Evolutionary conservation across 2,113 vertebrate species (phyloP).

Genomic region (Thermophis baileyi): DNA sequence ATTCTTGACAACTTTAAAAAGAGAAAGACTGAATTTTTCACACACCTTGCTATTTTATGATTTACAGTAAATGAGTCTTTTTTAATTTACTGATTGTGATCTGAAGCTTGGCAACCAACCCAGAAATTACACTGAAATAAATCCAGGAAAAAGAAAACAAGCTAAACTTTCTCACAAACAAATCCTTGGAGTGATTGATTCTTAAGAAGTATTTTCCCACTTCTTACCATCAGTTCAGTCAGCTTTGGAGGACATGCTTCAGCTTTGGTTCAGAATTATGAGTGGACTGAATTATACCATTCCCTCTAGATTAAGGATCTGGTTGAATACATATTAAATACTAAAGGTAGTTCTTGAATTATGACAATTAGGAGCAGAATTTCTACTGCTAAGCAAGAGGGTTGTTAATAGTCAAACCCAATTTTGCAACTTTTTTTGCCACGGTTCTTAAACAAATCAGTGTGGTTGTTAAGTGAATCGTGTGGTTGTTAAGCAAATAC

Average conservation of each 20-base stretch:
- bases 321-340: background rate
- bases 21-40: slow-evolving; percentile 14
- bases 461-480: background rate
- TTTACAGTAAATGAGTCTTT: slow-evolving; percentile 24
- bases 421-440: background rate
- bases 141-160: slow-evolving; percentile 8
- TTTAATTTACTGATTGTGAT: slow-evolving; percentile 12
- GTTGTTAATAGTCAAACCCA: background rate
- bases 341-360: background rate
- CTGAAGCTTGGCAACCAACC: background rate
- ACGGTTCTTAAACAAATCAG: background rate
- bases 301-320: background rate
- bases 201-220: background rate
- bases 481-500: background rate
- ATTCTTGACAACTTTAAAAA: slow-evolving; percentile 24
- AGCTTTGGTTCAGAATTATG: background rate
- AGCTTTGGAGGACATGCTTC: background rate
- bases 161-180: background rate
- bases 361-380: background rate
- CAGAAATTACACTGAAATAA: background rate
- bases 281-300: background rate
- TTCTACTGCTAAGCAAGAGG: background rate
- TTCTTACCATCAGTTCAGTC: background rate
- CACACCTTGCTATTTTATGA: slow-evolving; percentile 34
- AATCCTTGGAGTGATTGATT: background rate